These are phyloP conservation scores for Rhizomys pruinosus DNA, from an alignment of 2,113 vertebrate genomes.

Conservation along the genomic window DNA sequence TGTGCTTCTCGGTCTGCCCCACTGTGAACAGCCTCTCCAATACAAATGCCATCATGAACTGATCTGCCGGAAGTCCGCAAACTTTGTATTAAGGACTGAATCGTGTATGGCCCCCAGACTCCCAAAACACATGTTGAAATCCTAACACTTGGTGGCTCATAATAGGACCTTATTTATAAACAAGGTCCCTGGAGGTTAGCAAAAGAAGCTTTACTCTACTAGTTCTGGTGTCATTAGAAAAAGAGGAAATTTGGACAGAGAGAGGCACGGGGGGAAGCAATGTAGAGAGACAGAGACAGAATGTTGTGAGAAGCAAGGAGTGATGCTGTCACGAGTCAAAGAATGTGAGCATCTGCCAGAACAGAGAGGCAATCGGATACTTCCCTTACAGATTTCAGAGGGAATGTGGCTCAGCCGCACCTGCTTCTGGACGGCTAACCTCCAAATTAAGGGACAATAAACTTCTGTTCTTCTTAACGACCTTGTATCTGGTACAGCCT, in stretches of 20 bases:
- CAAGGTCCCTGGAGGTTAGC: no score
- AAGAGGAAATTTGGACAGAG: neutral
- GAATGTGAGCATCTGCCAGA: neutral
- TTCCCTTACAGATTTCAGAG: neutral
- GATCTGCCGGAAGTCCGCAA: neutral
- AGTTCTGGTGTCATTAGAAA: neutral
- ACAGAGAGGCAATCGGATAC: neutral
- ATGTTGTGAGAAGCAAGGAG: no score
- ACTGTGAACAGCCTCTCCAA: neutral
- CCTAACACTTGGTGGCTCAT: no score
- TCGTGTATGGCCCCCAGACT: no score
- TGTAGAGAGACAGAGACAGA: neutral
- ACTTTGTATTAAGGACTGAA: no score
- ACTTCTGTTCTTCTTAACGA: neutral
- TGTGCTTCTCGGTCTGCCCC: neutral
- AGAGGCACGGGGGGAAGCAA: neutral
- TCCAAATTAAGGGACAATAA: neutral
- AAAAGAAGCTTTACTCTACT: no score
- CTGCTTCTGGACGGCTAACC: neutral
- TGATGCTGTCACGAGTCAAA: neutral
- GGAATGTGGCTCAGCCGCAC: neutral
- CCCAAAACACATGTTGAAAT: no score
- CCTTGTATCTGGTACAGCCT: neutral
- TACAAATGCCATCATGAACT: neutral
- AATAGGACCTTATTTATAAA: no score